Conservation (phyloP, 2,113 vertebrate genomes). For the Nycticebus coucang region DNA sequence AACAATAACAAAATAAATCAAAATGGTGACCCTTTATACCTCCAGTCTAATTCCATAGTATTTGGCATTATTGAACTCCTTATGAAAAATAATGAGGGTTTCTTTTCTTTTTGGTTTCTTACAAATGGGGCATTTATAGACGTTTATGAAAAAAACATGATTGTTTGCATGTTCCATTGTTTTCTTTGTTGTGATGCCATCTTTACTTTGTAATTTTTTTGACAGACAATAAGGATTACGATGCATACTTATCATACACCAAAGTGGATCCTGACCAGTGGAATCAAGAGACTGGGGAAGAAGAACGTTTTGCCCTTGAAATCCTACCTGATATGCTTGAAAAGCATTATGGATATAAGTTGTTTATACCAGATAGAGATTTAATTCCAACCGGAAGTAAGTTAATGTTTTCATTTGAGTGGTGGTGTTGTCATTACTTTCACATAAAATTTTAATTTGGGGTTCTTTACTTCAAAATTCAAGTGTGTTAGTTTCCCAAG, state of each 20-base stretch:
- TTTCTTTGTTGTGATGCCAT: constrained; percentile 44
- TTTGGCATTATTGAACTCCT: constrained; percentile 64
- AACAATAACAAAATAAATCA: constrained; percentile 72
- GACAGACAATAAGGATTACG: constrained; percentile 98
- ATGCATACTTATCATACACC: constrained; percentile 98
- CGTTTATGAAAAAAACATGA: constrained; percentile 11
- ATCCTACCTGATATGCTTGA: constrained; percentile 98
- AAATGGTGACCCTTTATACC: constrained; percentile 70
- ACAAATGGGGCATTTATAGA: background rate
- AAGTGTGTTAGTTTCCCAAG: background rate
- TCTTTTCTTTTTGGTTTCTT: constrained; percentile 56
- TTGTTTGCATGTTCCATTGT: background rate
- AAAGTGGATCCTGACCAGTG: constrained; percentile 99
- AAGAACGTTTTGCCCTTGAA: constrained; percentile 98
- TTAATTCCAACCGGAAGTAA: constrained; percentile 99
- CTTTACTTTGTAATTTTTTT: constrained; percentile 70
- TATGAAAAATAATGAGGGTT: constrained; percentile 81
- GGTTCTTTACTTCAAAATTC: background rate
- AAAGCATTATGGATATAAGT: constrained; percentile 98
- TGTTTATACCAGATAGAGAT: constrained; percentile 99
- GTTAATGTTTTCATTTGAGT: constrained; percentile 74
- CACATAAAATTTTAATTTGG: constrained; percentile 36
- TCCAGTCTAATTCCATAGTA: constrained; percentile 77
- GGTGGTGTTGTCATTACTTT: constrained; percentile 11
- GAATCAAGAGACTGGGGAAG: constrained; percentile 98